Conservation (phyloP, 2,888 invertebrate genomes). For the Megastigmus dorsalis region DNA sequence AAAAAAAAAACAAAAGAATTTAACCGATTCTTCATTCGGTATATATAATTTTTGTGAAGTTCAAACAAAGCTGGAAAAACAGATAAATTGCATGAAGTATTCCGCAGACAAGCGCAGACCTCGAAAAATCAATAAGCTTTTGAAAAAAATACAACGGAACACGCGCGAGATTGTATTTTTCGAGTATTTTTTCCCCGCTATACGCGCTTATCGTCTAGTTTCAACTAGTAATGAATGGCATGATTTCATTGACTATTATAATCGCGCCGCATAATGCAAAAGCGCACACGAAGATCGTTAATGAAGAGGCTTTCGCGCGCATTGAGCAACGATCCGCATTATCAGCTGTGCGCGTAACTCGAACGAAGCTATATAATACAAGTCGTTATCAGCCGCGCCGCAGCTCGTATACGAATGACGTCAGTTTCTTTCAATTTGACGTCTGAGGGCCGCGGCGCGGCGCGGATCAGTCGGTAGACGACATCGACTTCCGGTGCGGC, state of each 20-base stretch:
- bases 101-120: too few species aligned
- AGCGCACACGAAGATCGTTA: conserved; percentile 2
- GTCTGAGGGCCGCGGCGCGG: neutral
- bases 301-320: neutral
- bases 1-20: too few species aligned
- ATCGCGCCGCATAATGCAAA: conserved; percentile 2
- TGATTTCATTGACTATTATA: conserved; percentile 43
- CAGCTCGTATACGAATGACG: conserved; percentile 30
- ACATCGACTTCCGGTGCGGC: conserved; percentile 42
- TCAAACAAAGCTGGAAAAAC: too few species aligned
- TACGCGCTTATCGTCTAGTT: conserved; percentile 1
- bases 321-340: conserved; percentile 26
- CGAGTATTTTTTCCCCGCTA: neutral
- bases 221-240: conserved; percentile 24
- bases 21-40: too few species aligned
- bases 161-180: neutral
- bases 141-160: neutral
- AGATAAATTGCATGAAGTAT: too few species aligned
- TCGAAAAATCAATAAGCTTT: neutral
- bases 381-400: neutral
- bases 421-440: conserved; percentile 52
- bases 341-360: neutral
- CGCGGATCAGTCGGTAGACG: too few species aligned
- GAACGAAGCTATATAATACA: too few species aligned
- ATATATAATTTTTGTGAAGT: too few species aligned